These are phyloP conservation scores for Mythimna impura DNA, from an alignment of 2,888 invertebrate species.

Conservation along the genomic window DNA sequence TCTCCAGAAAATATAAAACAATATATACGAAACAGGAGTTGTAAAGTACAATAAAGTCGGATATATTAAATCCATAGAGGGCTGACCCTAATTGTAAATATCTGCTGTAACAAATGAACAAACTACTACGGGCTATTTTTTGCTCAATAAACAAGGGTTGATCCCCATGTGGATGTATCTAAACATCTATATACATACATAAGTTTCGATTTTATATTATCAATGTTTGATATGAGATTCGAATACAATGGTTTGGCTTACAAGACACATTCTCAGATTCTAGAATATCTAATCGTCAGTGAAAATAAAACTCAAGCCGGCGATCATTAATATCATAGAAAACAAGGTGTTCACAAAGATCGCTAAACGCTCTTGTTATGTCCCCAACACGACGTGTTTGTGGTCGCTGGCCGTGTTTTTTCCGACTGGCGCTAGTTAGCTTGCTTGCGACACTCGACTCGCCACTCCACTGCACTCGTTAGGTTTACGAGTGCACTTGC, in stretches of 20 bases:
- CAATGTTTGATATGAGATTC: slow-evolving; percentile 1
- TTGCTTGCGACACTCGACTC: slow-evolving; percentile 74
- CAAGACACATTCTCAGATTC: neutral
- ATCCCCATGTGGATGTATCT: slow-evolving; percentile 60
- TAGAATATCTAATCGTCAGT: neutral
- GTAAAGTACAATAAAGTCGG: slow-evolving; percentile 71
- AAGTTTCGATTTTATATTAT: slow-evolving; percentile 26
- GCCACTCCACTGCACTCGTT: slow-evolving; percentile 80
- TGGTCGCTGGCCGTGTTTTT: slow-evolving; percentile 61
- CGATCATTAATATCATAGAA: neutral
- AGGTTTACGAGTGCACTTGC: slow-evolving; percentile 78
- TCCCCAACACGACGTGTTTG: slow-evolving; percentile 36
- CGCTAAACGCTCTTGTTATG: slow-evolving; percentile 37
- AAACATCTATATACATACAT: slow-evolving; percentile 42
- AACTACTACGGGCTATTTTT: slow-evolving; percentile 73
- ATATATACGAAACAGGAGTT: slow-evolving; percentile 59
- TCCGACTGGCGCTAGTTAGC: slow-evolving; percentile 78
- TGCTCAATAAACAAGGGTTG: slow-evolving; percentile 69
- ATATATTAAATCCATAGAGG: slow-evolving; percentile 71
- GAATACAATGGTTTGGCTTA: neutral
- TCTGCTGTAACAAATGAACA: slow-evolving; percentile 78
- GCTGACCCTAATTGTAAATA: slow-evolving; percentile 82
- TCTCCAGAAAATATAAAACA: slow-evolving; percentile 34
- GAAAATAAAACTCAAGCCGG: neutral
- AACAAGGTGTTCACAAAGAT: neutral